Conservation (phyloP, 1,140 invertebrate genomes). For the Phenacoccus solenopsis region DNA sequence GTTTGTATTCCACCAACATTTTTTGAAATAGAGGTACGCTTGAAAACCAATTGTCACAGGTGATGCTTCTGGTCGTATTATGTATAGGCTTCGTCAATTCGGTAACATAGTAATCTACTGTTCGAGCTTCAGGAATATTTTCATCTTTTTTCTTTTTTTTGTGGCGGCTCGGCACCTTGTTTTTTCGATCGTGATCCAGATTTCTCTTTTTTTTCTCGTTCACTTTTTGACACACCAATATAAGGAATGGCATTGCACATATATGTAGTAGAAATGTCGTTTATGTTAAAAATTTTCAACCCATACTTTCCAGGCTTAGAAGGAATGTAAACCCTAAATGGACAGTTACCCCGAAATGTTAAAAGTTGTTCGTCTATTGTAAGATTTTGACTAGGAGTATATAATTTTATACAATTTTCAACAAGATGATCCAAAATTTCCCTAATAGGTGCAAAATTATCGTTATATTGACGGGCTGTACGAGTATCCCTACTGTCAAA, state of each 20-base stretch:
- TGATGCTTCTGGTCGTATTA: neutral
- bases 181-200: too few species aligned
- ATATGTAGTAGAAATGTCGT: neutral
- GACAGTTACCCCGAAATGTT: neutral
- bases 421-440: neutral
- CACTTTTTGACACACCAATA: neutral
- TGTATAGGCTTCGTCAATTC: neutral
- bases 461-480: neutral
- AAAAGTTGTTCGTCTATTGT: neutral
- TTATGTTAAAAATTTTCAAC: neutral
- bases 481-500: neutral
- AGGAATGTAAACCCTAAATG: neutral
- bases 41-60: neutral
- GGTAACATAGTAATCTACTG: neutral
- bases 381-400: neutral
- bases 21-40: neutral
- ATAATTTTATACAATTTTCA: neutral
- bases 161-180: too few species aligned
- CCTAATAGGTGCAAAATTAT: neutral
- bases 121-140: neutral
- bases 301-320: neutral
- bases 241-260: neutral
- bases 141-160: neutral
- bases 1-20: neutral
- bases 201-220: neutral